Evolutionary conservation across 2,113 vertebrate species (phyloP), one percentile per base, ranked within the genome.

Genomic region (Daboia siamensis): DNA sequence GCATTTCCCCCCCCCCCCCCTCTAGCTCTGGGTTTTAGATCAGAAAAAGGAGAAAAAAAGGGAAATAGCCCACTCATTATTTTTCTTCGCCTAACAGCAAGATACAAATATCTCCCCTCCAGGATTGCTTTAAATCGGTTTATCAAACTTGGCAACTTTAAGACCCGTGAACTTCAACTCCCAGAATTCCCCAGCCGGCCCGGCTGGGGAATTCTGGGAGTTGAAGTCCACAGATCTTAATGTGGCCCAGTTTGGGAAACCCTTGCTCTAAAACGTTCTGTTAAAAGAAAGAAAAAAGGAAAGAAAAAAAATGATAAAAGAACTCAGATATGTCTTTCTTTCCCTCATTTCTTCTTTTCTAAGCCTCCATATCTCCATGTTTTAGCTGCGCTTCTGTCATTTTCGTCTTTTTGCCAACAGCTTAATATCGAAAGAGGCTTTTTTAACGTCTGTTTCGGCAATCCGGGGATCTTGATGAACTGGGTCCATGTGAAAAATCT

Each of bases 401-500:
- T 94, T 94, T 80, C 20, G 0, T 92, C 7, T 90, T 93, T 90
- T 90, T 92, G 56, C 24, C 39, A 23, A 39, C 95, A 99, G 99
- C 96, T 97, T 84, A 98, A 98, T 44, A 98, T 99, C 95, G 97
- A 98, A 95, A 98, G 97, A 84, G 96, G 98, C 84, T 92, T 99
- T 24, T 98, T 99, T 93, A 97, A 95, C 92, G 98, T 99, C 97
- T 97, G 96, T 69, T 98, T 99, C 88, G 99, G 98, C 9, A 97
- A 98, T 96, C 96, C 96, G 11, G 61, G 24, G 46, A 96, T 98
- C 20, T 92, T 93, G 93, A 99, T 99, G 98, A 99, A 99, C 97
- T 99, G 99, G 99, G 98, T 99, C 0, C 99, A 99, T 0, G 98
- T 99, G 10, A 96, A 97, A 24, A 99, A 99, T 93, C 97, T 99